These are phyloP conservation scores for Napeogenes sylphis DNA, from an alignment of 2,888 invertebrate genomes.

Conservation along the genomic window DNA sequence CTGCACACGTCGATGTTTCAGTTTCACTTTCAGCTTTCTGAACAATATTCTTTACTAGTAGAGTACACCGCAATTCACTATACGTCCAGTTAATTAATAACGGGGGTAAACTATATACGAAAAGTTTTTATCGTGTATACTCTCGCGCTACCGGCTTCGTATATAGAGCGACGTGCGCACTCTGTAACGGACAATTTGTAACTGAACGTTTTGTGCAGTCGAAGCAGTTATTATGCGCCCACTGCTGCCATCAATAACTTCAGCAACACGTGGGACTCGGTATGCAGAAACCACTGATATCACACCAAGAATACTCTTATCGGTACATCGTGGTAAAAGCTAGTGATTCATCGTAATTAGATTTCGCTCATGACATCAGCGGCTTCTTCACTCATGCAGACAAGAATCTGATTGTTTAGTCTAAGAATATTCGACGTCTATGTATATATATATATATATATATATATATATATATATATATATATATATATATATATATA, in stretches of 20 bases:
- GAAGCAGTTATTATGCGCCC: constrained; percentile 76
- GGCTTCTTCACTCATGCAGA: constrained; percentile 54
- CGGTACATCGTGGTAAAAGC: constrained; percentile 73
- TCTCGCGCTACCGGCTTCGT: constrained; percentile 58
- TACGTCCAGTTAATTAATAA: constrained; percentile 44
- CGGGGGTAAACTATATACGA: constrained; percentile 37
- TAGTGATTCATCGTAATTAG: constrained; percentile 72
- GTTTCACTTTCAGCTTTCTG: constrained; percentile 41
- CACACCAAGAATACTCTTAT: constrained; percentile 61
- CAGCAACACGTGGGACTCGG: constrained; percentile 67
- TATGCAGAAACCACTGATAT: constrained; percentile 48
- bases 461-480: not conserved
- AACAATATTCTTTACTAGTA: constrained; percentile 14
- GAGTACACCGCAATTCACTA: constrained; percentile 55
- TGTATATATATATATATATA: not conserved
- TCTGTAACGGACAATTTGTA: constrained; percentile 63
- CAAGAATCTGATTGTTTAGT: constrained; percentile 36
- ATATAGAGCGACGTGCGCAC: constrained; percentile 60
- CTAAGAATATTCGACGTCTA: constrained; percentile 3
- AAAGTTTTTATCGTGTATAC: constrained; percentile 55
- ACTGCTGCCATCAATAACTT: constrained; percentile 68
- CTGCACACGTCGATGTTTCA: constrained; percentile 60
- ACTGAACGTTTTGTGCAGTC: constrained; percentile 64
- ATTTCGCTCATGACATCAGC: constrained; percentile 69
- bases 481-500: not conserved